Conservation (phyloP, 2,113 vertebrate species). For the Amia ocellicauda region DNA sequence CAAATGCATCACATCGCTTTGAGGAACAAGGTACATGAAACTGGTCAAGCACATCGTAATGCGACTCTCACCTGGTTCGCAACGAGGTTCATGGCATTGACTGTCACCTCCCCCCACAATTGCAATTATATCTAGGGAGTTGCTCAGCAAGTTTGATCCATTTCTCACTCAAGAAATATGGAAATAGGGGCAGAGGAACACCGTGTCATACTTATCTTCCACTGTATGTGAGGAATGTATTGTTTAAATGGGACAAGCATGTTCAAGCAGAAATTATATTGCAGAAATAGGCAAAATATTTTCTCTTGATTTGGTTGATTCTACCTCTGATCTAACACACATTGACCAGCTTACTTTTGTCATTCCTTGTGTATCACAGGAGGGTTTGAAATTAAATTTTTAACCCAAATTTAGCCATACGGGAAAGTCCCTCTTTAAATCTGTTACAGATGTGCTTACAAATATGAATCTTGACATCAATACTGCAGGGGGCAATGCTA, state of each 20-base stretch:
- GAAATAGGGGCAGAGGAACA: constrained; percentile 3
- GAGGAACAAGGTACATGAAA: too few relatives aligned
- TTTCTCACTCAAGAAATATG: constrained; percentile 16
- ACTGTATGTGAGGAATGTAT: background rate
- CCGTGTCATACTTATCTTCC: constrained; percentile 7
- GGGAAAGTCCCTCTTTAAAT: background rate
- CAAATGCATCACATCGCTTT: too few relatives aligned
- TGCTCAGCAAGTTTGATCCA: constrained; percentile 18
- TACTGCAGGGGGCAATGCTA: constrained; percentile 16
- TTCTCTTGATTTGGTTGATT: constrained; percentile 13
- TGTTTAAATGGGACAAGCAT: background rate
- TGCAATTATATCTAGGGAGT: constrained; percentile 5
- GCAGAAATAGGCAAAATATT: background rate
- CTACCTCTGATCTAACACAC: constrained; percentile 3
- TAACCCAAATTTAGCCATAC: too few relatives aligned
- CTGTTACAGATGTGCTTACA: constrained; percentile 1
- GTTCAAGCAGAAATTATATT: constrained; percentile 1
- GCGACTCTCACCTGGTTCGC: too few relatives aligned
- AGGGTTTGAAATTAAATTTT: constrained; percentile 4
- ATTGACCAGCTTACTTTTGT: constrained; percentile 9
- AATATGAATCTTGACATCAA: constrained; percentile 10
- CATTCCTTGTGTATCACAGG: background rate
- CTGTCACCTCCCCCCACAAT: background rate
- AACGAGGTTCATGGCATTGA: too few relatives aligned
- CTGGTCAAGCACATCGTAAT: too few relatives aligned